Evolutionary conservation across 2,888 invertebrate genomes (phyloP), one percentile per base, ranked within the genome.

Genomic region (Apamea monoglypha): DNA sequence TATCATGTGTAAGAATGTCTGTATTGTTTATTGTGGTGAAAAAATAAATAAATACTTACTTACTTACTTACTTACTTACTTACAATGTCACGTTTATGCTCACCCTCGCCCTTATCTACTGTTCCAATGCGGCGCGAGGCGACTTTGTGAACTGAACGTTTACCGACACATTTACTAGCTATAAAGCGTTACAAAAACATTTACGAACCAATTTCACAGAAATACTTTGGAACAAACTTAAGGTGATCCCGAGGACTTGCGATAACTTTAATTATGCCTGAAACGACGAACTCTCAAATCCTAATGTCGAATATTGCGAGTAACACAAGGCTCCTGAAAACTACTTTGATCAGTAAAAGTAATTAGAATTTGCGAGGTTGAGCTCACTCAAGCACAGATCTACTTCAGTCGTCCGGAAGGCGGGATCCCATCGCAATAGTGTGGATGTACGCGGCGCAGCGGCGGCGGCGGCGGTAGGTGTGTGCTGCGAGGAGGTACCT

Each of bases 391-490:
- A 32, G 72, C 66, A 16, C 29, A n/a, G 36, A 67, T 79, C 36
- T 68, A 53, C 66, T 81, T 53, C 53, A 70, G 81, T 77, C 32
- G 21, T 61, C 44, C 53, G 32, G 67, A 63, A 71, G 81, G 76
- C 69, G 64, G 81, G 64, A 16, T 70, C 76, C 40, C 36, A 40
- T 69, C 56, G 69, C 81, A 81, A 81, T 81, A 81, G 56, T 50
- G 75, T 53, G 16, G 36, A 63, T 75, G 81, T 84, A 70, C 53
- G 66, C 59, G 40, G 32, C 53, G 53, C 56, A 59, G 36, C 67
- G 4, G 59, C 1, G 64, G 63, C 14, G 29, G 61, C 50, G 59
- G 70, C n/a, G 47, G 53, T 18, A 53, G 53, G 25, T 6, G 53
- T 6, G 32, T 10, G 1, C 50, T 50, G 32, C 25, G 29, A 21